phyloP scores from a whole-genome alignment of 2,113 vertebrate genomes.

The Phyllostomus discolor region DNA sequence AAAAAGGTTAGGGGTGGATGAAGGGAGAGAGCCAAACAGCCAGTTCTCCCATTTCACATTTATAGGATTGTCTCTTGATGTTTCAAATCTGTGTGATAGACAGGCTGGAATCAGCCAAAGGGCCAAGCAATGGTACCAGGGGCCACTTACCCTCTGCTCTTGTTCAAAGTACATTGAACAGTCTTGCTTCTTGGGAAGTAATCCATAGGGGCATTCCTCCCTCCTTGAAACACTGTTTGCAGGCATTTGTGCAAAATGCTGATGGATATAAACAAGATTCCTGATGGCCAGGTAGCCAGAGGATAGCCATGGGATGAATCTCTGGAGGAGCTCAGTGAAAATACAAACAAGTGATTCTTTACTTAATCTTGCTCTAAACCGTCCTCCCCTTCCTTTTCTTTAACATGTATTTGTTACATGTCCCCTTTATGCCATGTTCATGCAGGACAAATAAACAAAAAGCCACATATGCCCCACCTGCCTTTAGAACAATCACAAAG shows the following conservation, averaged over 20 bases:
- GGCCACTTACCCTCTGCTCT: not conserved
- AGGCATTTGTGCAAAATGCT: not conserved
- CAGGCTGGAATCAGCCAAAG: not conserved
- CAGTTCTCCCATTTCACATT: not conserved
- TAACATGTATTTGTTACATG: not conserved
- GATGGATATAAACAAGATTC: not conserved
- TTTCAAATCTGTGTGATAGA: not conserved
- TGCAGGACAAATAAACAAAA: not conserved
- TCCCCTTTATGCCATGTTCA: not conserved
- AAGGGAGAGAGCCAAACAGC: not conserved
- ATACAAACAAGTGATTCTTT: not conserved
- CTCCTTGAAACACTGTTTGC: not conserved
- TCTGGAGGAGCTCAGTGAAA: not conserved
- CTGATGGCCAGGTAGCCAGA: not conserved
- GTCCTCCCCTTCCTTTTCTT: not conserved
- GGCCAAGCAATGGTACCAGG: not conserved
- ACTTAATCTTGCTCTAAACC: not conserved
- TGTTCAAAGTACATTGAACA: not conserved
- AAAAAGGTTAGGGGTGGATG: not conserved
- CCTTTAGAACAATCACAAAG: not conserved
- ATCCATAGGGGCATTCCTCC: not conserved
- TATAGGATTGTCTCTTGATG: not conserved
- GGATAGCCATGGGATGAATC: not conserved
- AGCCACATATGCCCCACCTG: not conserved
- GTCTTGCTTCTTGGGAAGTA: constrained; percentile 13